These are phyloP conservation scores for Holothuria leucospilota DNA, from an alignment of 53 echinoderm and acorn worm species.

Conservation along the genomic window DNA sequence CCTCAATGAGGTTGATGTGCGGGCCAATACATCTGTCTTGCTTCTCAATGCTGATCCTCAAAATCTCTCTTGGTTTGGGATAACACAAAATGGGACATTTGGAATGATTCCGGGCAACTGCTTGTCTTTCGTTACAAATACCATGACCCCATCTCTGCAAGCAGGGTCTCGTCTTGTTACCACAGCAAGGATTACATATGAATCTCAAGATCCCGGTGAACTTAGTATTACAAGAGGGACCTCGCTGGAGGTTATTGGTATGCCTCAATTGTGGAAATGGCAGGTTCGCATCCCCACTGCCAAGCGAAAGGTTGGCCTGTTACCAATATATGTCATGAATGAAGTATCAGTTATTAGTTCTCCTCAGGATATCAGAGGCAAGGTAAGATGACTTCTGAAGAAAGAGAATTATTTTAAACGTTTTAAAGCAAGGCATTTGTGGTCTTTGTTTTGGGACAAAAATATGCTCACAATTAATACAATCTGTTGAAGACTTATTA, in stretches of 20 bases:
- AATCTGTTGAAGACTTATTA: too few relatives aligned
- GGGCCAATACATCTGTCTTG: conserved; percentile 11
- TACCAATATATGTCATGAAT: conserved; percentile 22
- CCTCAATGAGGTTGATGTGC: background rate
- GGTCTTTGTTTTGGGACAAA: too few relatives aligned
- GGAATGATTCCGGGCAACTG: background rate
- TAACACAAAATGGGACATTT: conserved; percentile 20
- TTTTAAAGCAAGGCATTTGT: too few relatives aligned
- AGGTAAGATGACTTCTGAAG: background rate
- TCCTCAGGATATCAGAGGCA: background rate
- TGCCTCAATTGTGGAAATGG: conserved; percentile 39
- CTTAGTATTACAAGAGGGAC: background rate
- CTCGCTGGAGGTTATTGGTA: conserved; percentile 23
- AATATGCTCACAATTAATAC: too few relatives aligned
- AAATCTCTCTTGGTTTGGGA: conserved; percentile 24
- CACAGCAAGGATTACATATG: background rate
- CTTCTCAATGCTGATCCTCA: conserved; percentile 25
- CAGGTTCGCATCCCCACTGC: background rate
- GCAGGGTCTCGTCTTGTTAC: background rate
- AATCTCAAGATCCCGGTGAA: background rate
- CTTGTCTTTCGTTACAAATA: conserved; percentile 3
- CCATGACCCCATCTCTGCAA: conserved; percentile 17
- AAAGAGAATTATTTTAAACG: too few relatives aligned
- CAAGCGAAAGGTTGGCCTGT: background rate
- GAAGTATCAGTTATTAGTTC: conserved; percentile 24